Percentiles rank a stretch among this genome's conserved stretches.
phyloP scores from a whole-genome alignment of 1,140 invertebrate genomes.

The Dufourea novaeangliae region DNA sequence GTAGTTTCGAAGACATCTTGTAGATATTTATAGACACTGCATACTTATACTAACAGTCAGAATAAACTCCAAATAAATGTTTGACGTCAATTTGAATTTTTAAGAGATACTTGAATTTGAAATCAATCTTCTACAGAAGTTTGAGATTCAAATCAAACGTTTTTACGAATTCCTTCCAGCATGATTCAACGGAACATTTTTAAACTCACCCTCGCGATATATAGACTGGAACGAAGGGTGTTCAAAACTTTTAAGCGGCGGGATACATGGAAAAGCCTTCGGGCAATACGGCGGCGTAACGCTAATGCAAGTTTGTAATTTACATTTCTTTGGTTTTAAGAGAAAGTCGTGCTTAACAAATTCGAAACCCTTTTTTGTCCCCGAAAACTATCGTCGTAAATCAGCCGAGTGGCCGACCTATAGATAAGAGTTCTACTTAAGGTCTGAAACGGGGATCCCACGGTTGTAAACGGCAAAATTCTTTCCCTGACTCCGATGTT shows the following conservation, averaged over 20 bases:
- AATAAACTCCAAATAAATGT: too few relatives aligned
- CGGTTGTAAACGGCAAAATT: slow-evolving; percentile 20
- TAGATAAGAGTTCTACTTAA: slow-evolving; percentile 22
- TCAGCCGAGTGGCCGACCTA: background rate
- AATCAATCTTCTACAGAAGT: too few relatives aligned
- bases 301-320: background rate
- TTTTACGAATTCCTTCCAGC: too few relatives aligned
- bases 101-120: too few relatives aligned
- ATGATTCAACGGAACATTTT: too few relatives aligned
- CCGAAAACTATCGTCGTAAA: background rate
- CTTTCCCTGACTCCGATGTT: background rate
- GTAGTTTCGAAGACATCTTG: too few relatives aligned
- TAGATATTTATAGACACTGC: too few relatives aligned
- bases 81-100: background rate
- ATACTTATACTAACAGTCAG: too few relatives aligned
- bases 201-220: too few relatives aligned
- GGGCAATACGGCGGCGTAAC: background rate
- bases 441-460: background rate
- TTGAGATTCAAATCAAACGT: too few relatives aligned
- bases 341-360: background rate
- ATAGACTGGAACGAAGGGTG: background rate
- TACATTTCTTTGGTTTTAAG: background rate
- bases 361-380: background rate
- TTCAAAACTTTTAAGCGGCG: background rate
- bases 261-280: too few relatives aligned